Conservation (phyloP, 37 sponge, comb jelly and placozoan genomes). For the Corticium candelabrum region DNA sequence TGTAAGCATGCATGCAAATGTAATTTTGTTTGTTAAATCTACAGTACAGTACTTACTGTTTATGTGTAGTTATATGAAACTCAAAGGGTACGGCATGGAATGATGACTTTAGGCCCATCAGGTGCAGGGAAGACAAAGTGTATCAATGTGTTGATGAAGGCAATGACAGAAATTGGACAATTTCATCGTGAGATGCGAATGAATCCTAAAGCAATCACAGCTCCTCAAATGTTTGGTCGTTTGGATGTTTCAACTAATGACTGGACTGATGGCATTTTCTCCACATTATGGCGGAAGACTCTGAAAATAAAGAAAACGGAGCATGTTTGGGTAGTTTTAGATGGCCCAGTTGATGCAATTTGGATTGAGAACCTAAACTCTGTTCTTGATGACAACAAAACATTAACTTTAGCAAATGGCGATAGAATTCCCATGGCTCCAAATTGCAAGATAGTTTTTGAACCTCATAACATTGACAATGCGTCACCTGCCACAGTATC, state of each 20-base stretch:
- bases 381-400: constrained; percentile 39
- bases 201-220: constrained; percentile 38
- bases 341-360: constrained; percentile 35
- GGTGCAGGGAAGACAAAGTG: constrained; percentile 35
- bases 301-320: constrained; percentile 31
- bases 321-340: constrained; percentile 29
- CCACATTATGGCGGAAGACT: constrained; percentile 31
- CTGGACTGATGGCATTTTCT: constrained; percentile 40
- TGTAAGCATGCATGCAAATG: background rate
- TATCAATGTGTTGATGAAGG: constrained; percentile 35
- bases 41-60: background rate
- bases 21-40: background rate
- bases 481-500: constrained; percentile 40
- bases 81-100: constrained; percentile 29
- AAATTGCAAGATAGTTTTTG: constrained; percentile 35
- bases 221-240: constrained; percentile 36
- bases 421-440: constrained; percentile 36
- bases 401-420: constrained; percentile 32
- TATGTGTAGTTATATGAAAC: constrained; percentile 22
- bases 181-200: constrained; percentile 28
- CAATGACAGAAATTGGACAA: constrained; percentile 22
- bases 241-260: constrained; percentile 34
- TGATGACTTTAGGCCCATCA: constrained; percentile 32
- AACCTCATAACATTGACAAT: constrained; percentile 43
- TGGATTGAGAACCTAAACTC: constrained; percentile 38